These are phyloP conservation scores for Takifugu flavidus DNA, from an alignment of 2,113 vertebrate species.

Conservation along the genomic window DNA sequence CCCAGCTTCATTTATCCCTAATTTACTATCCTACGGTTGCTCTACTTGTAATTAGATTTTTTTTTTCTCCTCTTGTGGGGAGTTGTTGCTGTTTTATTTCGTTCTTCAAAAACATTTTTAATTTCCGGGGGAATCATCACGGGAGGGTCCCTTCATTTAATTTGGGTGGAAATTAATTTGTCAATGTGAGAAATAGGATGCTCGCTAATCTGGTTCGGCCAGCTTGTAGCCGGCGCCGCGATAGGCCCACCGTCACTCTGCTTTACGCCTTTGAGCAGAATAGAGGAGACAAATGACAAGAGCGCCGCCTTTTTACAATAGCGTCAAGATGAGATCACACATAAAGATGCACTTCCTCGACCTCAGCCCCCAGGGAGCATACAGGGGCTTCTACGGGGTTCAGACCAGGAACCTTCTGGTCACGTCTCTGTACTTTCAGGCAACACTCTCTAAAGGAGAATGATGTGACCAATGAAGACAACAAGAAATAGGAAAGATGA, in stretches of 20 bases:
- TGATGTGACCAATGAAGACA: slow-evolving; percentile 13
- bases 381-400: no score
- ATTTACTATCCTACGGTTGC: slow-evolving; percentile 49
- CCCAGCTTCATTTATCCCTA: slow-evolving; percentile 20
- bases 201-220: slow-evolving; percentile 55
- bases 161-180: slow-evolving; percentile 67
- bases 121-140: slow-evolving; percentile 56
- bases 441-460: no score
- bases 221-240: slow-evolving; percentile 5
- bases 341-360: no score
- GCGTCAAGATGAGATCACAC: no score
- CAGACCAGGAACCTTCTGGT: no score
- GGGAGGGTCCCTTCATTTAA: slow-evolving; percentile 53
- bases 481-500: slow-evolving; percentile 20
- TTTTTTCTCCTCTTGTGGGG: slow-evolving; percentile 12
- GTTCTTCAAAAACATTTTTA: slow-evolving; percentile 47
- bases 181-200: slow-evolving; percentile 62
- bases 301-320: no score
- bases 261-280: neutral
- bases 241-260: neutral
- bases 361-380: no score
- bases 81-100: slow-evolving; percentile 50
- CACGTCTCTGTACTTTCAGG: slow-evolving; percentile 1
- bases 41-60: slow-evolving; percentile 44
- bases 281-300: neutral